phyloP scores from a whole-genome alignment of 2,888 invertebrate genomes.

The Limnephilus lunatus region DNA sequence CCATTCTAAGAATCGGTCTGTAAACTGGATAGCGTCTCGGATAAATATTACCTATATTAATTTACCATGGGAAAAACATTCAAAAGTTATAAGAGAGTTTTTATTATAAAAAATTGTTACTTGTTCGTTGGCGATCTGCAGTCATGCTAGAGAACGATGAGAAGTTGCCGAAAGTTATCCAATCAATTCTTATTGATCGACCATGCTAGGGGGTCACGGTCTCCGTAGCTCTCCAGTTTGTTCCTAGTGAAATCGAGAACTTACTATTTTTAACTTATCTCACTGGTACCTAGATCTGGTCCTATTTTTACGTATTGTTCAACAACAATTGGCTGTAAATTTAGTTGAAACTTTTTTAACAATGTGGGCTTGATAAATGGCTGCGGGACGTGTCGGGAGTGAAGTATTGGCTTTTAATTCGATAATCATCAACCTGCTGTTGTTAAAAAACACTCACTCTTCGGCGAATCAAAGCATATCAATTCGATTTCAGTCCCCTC shows the following conservation, averaged over 20 bases:
- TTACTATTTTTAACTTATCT: not conserved
- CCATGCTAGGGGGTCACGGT: too few relatives aligned
- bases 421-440: conserved; percentile 25
- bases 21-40: too few relatives aligned
- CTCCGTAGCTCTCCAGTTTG: too few relatives aligned
- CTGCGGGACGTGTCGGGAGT: not conserved
- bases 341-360: conserved; percentile 32
- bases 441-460: not conserved
- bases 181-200: too few relatives aligned
- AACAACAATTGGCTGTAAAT: conserved; percentile 40
- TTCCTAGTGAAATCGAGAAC: not conserved
- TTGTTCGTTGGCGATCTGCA: too few relatives aligned
- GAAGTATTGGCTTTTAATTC: conserved; percentile 30
- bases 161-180: too few relatives aligned
- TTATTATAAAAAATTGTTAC: too few relatives aligned
- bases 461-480: not conserved
- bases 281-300: not conserved
- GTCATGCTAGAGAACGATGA: too few relatives aligned
- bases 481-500: not conserved
- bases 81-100: too few relatives aligned
- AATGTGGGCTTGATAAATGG: conserved; percentile 43
- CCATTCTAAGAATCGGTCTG: too few relatives aligned
- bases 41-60: too few relatives aligned
- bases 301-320: not conserved
- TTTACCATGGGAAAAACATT: too few relatives aligned